Evolutionary conservation across 2,888 invertebrate genomes (phyloP), one percentile per base, ranked within the genome.

Genomic region (Acrobasis repandana): DNA sequence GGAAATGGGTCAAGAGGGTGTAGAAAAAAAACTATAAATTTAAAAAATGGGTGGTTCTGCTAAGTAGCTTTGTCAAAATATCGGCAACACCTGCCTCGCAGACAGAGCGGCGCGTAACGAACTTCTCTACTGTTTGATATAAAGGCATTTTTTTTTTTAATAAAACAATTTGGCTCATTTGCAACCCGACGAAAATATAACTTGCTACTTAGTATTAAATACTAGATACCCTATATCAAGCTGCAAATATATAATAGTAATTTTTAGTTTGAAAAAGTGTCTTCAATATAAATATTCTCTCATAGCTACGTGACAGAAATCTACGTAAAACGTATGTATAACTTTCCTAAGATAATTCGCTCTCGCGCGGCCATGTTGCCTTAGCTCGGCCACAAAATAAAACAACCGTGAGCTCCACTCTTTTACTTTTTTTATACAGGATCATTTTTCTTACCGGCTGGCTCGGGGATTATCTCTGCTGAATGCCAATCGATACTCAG

Each of bases 61-160:
- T 91, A 90, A 91, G 82, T 89, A 86, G 85, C 83, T 80, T 87
- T 90, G 90, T 92, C 91, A 90, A 91, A 91, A 92, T 89, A 92
- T 85, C 83, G 79, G 82, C 78, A 81, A 74, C 91, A 92, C 90
- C 90, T 91, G 91, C 83, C 76, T 76, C 62, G 73, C 66, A 90
- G 90, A 90, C 89, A 80, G 80, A 76, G 76, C 75, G 90, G 85
- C 88, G 87, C 83, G 79, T 84, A 85, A 87, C 83, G 79, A 77
- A 83, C 82, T 82, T 82, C 72, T 69, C 28, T 64, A 61, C 33
- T 16, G 43, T 51, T 56, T 52, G 34, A 38, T 46, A 9, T 56
- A 54, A 52, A n/a, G 0, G 6, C 18, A 43, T 54, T 15, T 15
- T 9, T 14, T n/a, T 14, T 43, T 14, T 38, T 1, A 3, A 38